Conservation (phyloP, 2,797 vertebrate genomes). For the Helostoma temminkii region DNA sequence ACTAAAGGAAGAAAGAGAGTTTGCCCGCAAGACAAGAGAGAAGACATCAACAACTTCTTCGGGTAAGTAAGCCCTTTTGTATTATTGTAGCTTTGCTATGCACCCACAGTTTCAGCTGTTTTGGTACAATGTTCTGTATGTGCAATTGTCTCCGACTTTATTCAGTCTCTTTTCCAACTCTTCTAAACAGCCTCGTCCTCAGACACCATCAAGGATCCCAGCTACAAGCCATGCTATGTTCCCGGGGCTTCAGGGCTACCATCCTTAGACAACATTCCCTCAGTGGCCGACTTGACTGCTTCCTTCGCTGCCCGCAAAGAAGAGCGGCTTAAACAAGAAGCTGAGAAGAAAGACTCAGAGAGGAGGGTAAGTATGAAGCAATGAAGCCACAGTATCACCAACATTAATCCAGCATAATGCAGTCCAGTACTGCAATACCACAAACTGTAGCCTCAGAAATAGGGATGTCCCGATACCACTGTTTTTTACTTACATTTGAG, state of each 20-base stretch:
- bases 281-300: conserved; percentile 83
- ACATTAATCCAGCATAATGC: neutral
- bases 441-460: neutral
- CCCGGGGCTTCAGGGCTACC: conserved; percentile 84
- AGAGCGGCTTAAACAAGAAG: conserved; percentile 85
- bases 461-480: too few species aligned
- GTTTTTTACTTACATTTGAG: too few species aligned
- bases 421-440: neutral
- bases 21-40: conserved; percentile 97
- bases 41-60: conserved; percentile 92
- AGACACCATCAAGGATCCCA: conserved; percentile 83
- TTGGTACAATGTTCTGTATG: neutral
- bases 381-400: neutral
- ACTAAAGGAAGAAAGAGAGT: conserved; percentile 93
- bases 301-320: conserved; percentile 83
- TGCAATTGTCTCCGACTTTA: neutral
- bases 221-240: conserved; percentile 74
- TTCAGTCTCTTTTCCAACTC: neutral
- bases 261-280: conserved; percentile 84
- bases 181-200: conserved; percentile 72
- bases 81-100: neutral
- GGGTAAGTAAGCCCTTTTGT: conserved; percentile 84
- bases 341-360: conserved; percentile 87
- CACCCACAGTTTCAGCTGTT: neutral
- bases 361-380: conserved; percentile 74